Conservation (phyloP, 2,113 vertebrate species). For the Pygoscelis antarcticus region DNA sequence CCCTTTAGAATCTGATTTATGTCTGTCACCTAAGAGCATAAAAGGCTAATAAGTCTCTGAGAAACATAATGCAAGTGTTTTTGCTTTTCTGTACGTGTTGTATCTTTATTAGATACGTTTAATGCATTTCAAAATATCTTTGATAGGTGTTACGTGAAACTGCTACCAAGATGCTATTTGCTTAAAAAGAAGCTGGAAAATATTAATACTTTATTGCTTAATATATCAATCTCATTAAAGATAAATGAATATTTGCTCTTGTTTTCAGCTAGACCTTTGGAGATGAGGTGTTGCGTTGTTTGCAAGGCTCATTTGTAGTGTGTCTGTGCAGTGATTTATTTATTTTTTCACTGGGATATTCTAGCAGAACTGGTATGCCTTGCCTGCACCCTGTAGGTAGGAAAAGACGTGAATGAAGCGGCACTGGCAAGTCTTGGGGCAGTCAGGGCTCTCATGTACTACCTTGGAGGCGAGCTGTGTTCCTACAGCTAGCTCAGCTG, state of each 20-base stretch:
- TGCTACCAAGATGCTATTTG: neutral
- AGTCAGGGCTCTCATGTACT: neutral
- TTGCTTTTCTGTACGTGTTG: neutral
- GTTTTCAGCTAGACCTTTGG: neutral
- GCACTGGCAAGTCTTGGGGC: neutral
- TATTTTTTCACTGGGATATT: neutral
- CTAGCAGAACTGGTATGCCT: neutral
- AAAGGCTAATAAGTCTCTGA: neutral
- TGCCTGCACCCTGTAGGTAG: neutral
- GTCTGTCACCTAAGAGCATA: neutral
- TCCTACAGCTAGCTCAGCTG: rapidly evolving
- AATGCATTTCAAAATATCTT: neutral
- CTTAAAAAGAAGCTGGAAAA: neutral
- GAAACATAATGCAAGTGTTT: neutral
- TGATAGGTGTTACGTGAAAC: neutral
- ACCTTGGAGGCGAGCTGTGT: rapidly evolving
- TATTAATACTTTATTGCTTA: neutral
- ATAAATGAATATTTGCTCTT: neutral
- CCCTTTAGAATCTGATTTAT: neutral
- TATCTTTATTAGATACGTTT: neutral
- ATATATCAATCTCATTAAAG: neutral
- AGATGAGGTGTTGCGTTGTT: neutral
- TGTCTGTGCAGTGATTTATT: neutral
- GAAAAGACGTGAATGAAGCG: neutral
- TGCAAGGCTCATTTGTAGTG: neutral